Conservation (phyloP, 2,888 invertebrate genomes). For the Drosophila meridiana region DNA sequence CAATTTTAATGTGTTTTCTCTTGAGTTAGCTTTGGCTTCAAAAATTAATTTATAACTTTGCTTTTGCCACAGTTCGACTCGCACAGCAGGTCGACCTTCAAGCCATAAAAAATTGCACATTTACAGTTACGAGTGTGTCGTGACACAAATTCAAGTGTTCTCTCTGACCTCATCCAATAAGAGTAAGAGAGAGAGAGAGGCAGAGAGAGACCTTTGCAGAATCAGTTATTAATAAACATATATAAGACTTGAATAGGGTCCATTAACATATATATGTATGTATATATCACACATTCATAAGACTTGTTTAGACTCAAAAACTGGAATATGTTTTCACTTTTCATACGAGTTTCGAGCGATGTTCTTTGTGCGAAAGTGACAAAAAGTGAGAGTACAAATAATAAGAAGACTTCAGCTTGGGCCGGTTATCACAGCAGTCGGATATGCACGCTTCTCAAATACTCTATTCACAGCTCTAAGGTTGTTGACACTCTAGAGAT, state of each 20-base stretch:
- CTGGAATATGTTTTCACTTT: constrained; percentile 3
- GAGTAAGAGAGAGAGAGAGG: not conserved
- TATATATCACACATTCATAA: not conserved
- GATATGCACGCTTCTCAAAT: not conserved
- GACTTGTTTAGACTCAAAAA: not conserved
- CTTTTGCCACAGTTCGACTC: constrained; percentile 36
- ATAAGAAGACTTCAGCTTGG: not conserved
- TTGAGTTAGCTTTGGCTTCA: constrained; percentile 44
- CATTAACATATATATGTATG: not conserved
- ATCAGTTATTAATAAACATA: not conserved
- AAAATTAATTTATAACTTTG: constrained; percentile 66
- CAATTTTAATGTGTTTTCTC: constrained; percentile 39
- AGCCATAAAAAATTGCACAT: constrained; percentile 4
- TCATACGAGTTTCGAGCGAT: not conserved
- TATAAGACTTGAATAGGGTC: not conserved
- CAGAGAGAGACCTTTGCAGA: not conserved
- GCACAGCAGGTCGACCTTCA: constrained; percentile 70
- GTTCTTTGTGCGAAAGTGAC: constrained; percentile 6
- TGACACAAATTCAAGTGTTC: constrained; percentile 13
- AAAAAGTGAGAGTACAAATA: constrained; percentile 1
- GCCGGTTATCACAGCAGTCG: not conserved
- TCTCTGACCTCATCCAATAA: constrained; percentile 8
- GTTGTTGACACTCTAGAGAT: not conserved
- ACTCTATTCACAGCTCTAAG: not conserved
- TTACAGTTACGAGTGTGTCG: constrained; percentile 13